Base-by-base conservation (phyloP, 2,113 vertebrate species). In the Rafetus swinhoei region DNA sequence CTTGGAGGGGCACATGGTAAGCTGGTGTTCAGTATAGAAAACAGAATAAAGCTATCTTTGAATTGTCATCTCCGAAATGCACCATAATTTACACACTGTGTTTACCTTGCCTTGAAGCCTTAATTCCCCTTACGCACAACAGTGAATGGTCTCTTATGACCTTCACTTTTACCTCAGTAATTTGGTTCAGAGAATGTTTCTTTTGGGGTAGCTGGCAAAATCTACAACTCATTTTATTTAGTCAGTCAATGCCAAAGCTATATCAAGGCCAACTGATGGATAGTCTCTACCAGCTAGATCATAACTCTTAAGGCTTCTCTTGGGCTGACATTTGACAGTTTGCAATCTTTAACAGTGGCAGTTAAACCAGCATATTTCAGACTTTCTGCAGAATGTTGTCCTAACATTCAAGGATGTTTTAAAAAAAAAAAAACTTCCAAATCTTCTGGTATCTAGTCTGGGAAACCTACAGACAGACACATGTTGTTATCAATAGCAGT, bases 61-160 rank as follows among this genome's bases (percentile, higher is more conserved):
- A 92, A 89, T 90, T 92, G 53, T 88, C 0, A 56, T 94, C 80
- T 95, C 82, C 35, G 91, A 95, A 94, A 90, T 91, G 88, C 95
- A 92, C 90, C 56, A 82, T 86, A 77, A 92, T 88, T 94, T 93
- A 85, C 94, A 94, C 45, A 9, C 89, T 95, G 91, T 96, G 86
- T 96, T 97, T 95, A 95, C 95, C 93, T 97, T 97, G 98, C 97
- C 98, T 96, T 86, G 91, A 98, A 96, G 98, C 98, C 98, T 98
- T 98, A 98, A 98, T 90, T 97, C 95, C 96, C 76, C 76, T 24
- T 79, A 82, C 82, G 59, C 96, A 95, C 96, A 95, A 89, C 93
- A 85, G 93, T n/a, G 79, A 94, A 94, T 88, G 16, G 88, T 96
- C 93, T 94, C 96, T 45, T 94, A n/a, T 53, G 89, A 94, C 82